Base-by-base conservation (phyloP, 1,140 invertebrate genomes). In the Calephelis nemesis region DNA sequence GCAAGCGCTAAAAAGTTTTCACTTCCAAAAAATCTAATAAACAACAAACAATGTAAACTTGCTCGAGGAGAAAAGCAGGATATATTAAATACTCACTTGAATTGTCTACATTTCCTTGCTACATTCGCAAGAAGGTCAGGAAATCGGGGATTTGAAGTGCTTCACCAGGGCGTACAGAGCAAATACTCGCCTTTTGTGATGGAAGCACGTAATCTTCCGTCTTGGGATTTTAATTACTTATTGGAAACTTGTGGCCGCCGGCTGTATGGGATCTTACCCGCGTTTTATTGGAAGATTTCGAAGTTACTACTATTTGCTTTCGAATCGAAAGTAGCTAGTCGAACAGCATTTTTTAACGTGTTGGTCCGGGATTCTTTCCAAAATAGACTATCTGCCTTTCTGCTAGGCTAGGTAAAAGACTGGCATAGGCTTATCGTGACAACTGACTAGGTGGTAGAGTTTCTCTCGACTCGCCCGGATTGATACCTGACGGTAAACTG, bases 161-260 rank as follows among this genome's bases (percentile, higher is more conserved):
- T 77, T 63, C 80, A 77, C 70, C 74, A 76, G 75, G 80, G 82
- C 84, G 85, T 72, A 77, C 76, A 63, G 76, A 80, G 82, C 80
- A 90, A 90, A 90, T 83, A 88, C 77, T 78, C 76, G 74, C 70
- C 77, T 80, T 85, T 86, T 88, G 83, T 88, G 78, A 81, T 81
- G 79, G 74, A 66, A 80, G 75, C 77, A 77, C 76, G 86, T 91
- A 90, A 91, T 90, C 84, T 87, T 81, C 71, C 76, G 77, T 87
- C 83, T 88, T 73, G 73, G 79, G 87, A 85, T 91, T 91, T 91
- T 91, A 91, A 91, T 91, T 91, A 90, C 88, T 91, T 89, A 91
- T 91, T 90, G 87, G 88, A 91, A 88, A 90, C 83, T 91, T 90
- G 88, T 83, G 87, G 87, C 88, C 87, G 86, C 85, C 81, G 87